Evolutionary conservation across 1,140 invertebrate species (phyloP).

Genomic region (Luehdorfia chinensis): DNA sequence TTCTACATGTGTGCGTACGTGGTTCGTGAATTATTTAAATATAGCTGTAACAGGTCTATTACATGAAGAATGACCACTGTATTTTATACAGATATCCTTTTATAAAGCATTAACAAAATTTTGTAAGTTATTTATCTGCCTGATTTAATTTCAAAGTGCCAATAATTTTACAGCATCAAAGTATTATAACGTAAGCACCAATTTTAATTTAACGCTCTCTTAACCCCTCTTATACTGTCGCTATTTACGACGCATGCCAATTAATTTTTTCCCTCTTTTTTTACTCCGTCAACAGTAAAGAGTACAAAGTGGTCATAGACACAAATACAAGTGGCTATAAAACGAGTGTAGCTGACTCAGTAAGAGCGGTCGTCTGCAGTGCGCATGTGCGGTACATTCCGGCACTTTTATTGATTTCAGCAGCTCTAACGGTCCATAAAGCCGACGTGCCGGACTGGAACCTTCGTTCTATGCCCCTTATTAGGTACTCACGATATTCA

Average conservation of each 20-base stretch:
- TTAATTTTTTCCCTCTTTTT: constrained; percentile 62
- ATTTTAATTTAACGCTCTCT: neutral
- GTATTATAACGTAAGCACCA: too few relatives aligned
- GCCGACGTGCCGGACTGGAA: constrained; percentile 64
- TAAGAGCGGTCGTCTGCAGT: constrained; percentile 48
- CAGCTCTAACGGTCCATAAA: constrained; percentile 79
- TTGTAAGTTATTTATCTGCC: too few relatives aligned
- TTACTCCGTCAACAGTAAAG: constrained; percentile 63
- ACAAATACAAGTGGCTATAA: constrained; percentile 76
- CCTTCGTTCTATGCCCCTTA: constrained; percentile 69
- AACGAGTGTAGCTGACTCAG: constrained; percentile 74
- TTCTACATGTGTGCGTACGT: neutral
- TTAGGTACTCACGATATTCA: constrained; percentile 65
- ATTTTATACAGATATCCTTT: too few relatives aligned
- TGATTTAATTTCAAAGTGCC: too few relatives aligned
- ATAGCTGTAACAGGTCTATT: neutral
- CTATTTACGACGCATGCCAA: constrained; percentile 23
- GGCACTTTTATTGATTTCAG: constrained; percentile 82
- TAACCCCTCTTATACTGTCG: neutral
- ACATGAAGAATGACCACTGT: too few relatives aligned
- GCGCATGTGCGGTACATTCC: constrained; percentile 78
- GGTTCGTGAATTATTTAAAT: constrained; percentile 4
- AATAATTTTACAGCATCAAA: too few relatives aligned
- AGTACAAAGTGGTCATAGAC: constrained; percentile 75
- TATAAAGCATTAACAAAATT: too few relatives aligned